Evolutionary conservation across 2,797 vertebrate species (phyloP), one percentile per base, ranked within the genome.

Genomic region (Spheniscus humboldti): DNA sequence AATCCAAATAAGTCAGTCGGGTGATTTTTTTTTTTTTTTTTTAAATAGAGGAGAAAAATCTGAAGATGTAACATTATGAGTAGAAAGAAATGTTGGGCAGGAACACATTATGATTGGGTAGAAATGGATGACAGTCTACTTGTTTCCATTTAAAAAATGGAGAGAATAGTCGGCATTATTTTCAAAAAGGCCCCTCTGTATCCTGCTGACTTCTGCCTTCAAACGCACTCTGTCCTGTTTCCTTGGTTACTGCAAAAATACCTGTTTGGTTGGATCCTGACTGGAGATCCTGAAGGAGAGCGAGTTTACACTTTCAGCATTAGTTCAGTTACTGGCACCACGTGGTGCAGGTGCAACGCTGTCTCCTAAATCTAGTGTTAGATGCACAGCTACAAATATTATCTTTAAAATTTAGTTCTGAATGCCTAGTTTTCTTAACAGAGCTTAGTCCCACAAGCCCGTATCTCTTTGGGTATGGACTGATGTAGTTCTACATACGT

Each of bases 401-500:
- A 2, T 48, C 13, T 82, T 89, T 53, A 69, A 69, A 79, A 37
- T 3, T 19, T 1, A 1, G 7, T 4, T 68, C 83, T 77, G 39
- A 89, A 33, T 47, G 41, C 12, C 18, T 23, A 4, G 18, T 68
- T 89, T 85, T 92, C 31, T 52, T 47, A 27, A 23, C 5, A 66
- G 71, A 87, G 16, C 9, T 88, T 25, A 55, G 27, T 71, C n/a
- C 27, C 48, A 20, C 24, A 52, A 63, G 22, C 45, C 28, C 0
- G 0, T 60, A 18, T 43, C 13, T 87, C 20, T 80, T 60, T 72
- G 52, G 7, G 4, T 45, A 35, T 23, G 41, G 60, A 48, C 20
- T 18, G 27, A 71, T 41, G 28, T 50, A n/a, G 20, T 66, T 76
- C 39, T 79, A 14, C 0, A 0, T 33, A 3, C 0, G 0, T 28